Evolutionary conservation across 2,797 vertebrate genomes (phyloP).

Genomic region (Characodon lateralis): DNA sequence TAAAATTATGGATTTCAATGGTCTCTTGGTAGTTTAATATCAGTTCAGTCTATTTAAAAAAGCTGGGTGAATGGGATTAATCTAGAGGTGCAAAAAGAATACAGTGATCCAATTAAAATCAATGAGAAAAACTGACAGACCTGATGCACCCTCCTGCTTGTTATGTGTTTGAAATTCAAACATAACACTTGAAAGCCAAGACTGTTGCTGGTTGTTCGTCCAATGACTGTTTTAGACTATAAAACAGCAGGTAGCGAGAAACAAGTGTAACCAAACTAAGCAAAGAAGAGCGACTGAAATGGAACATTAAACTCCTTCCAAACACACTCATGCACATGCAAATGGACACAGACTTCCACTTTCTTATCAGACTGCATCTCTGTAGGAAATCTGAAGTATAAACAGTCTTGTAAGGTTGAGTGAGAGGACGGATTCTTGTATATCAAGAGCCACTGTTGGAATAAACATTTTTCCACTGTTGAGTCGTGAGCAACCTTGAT

Average conservation of each 20-base stretch:
- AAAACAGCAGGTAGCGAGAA: neutral
- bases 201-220: slow-evolving; percentile 16
- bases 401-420: slow-evolving; percentile 54
- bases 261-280: slow-evolving; percentile 28
- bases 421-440: slow-evolving; percentile 34
- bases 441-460: slow-evolving; percentile 7
- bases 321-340: neutral
- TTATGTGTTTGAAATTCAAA: slow-evolving; percentile 20
- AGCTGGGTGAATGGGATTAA: neutral
- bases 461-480: slow-evolving; percentile 29
- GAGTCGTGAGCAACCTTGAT: slow-evolving; percentile 8
- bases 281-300: slow-evolving; percentile 18
- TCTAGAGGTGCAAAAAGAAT: neutral
- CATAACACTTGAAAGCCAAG: slow-evolving; percentile 17
- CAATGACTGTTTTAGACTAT: slow-evolving; percentile 11
- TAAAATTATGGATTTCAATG: neutral
- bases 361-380: slow-evolving; percentile 47
- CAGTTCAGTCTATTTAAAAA: neutral
- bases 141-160: neutral
- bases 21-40: neutral
- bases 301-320: slow-evolving; percentile 13
- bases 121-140: neutral
- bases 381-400: slow-evolving; percentile 45
- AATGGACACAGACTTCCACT: neutral
- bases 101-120: neutral